Conservation (phyloP, 2,888 invertebrate species). For the Lycaena phlaeas region DNA sequence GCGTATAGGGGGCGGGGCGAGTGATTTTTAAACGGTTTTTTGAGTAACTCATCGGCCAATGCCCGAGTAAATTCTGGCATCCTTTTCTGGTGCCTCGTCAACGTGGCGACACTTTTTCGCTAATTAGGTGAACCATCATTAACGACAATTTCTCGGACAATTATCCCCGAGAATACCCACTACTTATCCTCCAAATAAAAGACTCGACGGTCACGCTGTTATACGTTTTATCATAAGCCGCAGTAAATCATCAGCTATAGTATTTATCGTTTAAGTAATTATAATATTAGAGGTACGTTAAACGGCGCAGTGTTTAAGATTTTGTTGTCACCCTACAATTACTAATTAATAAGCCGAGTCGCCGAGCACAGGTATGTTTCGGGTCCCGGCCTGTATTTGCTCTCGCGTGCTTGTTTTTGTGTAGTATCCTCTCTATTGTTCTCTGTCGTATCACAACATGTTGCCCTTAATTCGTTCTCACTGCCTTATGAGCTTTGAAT, state of each 20-base stretch:
- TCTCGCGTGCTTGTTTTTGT: conserved; percentile 55
- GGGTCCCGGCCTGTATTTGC: conserved; percentile 36
- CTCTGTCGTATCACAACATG: conserved; percentile 60
- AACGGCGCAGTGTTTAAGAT: no score
- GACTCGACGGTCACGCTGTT: no score
- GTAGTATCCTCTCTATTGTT: conserved; percentile 56
- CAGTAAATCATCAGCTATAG: no score
- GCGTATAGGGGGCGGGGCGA: conserved; percentile 65
- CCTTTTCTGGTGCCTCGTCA: conserved; percentile 59
- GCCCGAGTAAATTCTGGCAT: conserved; percentile 54
- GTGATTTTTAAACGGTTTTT: conserved; percentile 71
- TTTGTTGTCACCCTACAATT: conserved; percentile 57
- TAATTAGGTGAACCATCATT: conserved; percentile 66
- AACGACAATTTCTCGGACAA: conserved; percentile 52
- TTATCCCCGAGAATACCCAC: conserved; percentile 19
- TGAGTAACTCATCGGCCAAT: conserved; percentile 62
- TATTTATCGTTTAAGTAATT: no score
- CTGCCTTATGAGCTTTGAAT: conserved; percentile 58
- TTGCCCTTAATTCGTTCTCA: conserved; percentile 65
- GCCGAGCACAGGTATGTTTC: conserved; percentile 38
- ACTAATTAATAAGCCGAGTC: conserved; percentile 56
- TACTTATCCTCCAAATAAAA: no score
- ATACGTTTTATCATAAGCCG: no score
- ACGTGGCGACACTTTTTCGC: conserved; percentile 61
- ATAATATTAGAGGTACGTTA: no score